These are phyloP conservation scores for Rhagium mordax DNA, from an alignment of 2,888 invertebrate species.

Conservation along the genomic window DNA sequence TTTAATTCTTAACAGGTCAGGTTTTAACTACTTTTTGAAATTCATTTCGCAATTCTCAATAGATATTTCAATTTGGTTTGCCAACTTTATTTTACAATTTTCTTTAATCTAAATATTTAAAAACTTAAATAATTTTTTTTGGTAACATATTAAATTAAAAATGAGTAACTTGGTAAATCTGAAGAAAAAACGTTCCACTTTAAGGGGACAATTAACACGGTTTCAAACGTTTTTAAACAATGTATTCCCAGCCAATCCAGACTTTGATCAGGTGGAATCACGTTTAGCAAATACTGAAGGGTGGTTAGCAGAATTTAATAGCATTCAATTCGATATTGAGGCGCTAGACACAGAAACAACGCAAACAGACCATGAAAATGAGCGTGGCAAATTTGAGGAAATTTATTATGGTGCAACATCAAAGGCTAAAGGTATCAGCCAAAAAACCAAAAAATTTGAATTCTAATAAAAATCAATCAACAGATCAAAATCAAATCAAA, in stretches of 20 bases:
- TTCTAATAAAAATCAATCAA: not conserved
- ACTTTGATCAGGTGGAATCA: not conserved
- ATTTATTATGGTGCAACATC: not conserved
- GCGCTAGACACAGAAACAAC: not conserved
- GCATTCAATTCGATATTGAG: not conserved
- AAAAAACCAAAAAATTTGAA: not conserved
- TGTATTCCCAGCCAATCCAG: not conserved
- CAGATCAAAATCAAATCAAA: not conserved
- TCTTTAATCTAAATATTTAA: no score
- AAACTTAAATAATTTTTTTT: not conserved
- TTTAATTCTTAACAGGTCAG: not conserved
- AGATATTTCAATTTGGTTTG: not conserved
- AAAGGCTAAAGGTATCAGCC: not conserved
- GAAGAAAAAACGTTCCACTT: not conserved
- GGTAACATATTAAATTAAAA: not conserved
- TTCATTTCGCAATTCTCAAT: not conserved
- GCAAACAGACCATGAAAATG: not conserved
- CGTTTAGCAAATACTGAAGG: not conserved
- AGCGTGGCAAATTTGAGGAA: not conserved
- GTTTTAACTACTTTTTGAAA: not conserved
- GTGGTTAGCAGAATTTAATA: not conserved
- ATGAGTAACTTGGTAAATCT: not conserved
- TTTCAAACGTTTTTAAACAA: not conserved
- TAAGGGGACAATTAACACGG: not conserved
- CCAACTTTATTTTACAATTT: no score